These are phyloP conservation scores for Temnothorax curvispinosus DNA, from an alignment of 1,140 invertebrate genomes.

Conservation along the genomic window DNA sequence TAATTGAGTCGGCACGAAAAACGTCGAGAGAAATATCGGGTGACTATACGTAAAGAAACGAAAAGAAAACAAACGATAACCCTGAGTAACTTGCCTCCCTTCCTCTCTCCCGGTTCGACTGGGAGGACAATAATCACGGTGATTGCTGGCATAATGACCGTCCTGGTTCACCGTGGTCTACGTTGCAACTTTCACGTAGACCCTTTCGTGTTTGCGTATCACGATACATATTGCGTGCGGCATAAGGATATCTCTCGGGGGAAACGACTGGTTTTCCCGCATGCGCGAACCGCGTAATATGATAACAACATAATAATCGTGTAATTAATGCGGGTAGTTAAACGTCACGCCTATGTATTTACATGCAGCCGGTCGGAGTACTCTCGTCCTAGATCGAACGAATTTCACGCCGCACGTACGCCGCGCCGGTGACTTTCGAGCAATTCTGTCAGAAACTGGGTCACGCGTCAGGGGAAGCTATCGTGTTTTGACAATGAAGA, in stretches of 20 bases:
- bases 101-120: background rate
- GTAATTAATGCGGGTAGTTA: background rate
- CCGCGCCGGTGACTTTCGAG: slow-evolving; percentile 8
- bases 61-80: slow-evolving; percentile 26
- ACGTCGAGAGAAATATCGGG: slow-evolving; percentile 8
- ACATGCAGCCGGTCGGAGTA: background rate
- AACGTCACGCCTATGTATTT: background rate
- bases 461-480: background rate
- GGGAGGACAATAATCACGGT: slow-evolving; percentile 29
- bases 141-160: slow-evolving; percentile 16
- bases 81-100: background rate
- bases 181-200: slow-evolving; percentile 43
- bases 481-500: slow-evolving; percentile 32
- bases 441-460: slow-evolving; percentile 13
- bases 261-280: background rate
- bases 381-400: slow-evolving; percentile 1
- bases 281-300: background rate
- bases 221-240: background rate
- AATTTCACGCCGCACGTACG: slow-evolving; percentile 1
- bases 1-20: background rate
- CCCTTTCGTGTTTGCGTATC: background rate
- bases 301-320: background rate
- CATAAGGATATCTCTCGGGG: slow-evolving; percentile 18
- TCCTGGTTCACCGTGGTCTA: slow-evolving; percentile 24
- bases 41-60: background rate